Percentiles rank a stretch among this genome's conserved stretches.
phyloP scores from a whole-genome alignment of 1,140 invertebrate genomes.

The Nasonia longicornis region DNA sequence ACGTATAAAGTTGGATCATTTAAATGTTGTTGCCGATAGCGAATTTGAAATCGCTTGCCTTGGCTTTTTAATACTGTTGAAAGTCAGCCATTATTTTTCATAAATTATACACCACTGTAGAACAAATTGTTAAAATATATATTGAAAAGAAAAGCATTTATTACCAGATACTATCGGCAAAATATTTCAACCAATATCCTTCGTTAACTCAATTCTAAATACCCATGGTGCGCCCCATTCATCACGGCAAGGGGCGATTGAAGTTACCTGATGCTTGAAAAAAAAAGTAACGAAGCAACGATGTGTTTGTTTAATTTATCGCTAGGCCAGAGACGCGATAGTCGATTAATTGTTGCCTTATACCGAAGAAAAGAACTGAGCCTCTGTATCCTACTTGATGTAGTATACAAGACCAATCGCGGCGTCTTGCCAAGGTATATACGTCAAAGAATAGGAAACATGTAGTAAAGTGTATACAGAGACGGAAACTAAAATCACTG shows the following conservation, averaged over 20 bases:
- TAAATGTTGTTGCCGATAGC: slow-evolving; percentile 6
- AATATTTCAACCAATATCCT: not conserved
- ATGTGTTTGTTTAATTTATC: slow-evolving; percentile 35
- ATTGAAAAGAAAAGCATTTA: not conserved
- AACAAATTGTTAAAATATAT: not conserved
- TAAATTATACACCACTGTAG: not conserved
- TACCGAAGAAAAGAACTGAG: slow-evolving; percentile 35
- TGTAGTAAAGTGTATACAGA: not conserved
- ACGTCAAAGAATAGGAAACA: slow-evolving; percentile 2
- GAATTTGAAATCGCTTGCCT: not conserved
- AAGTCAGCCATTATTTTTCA: not conserved
- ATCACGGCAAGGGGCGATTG: slow-evolving; percentile 31
- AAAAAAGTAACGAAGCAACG: slow-evolving; percentile 21
- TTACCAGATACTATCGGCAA: not conserved
- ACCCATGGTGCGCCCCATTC: slow-evolving; percentile 30
- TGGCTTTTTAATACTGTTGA: not conserved
- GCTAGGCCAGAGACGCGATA: slow-evolving; percentile 21
- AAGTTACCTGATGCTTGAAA: slow-evolving; percentile 40
- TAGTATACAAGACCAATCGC: slow-evolving; percentile 34
- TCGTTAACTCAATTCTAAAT: slow-evolving; percentile 24
- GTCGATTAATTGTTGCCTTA: slow-evolving; percentile 43
- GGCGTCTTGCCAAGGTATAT: slow-evolving; percentile 34
- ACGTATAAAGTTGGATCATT: slow-evolving; percentile 12
- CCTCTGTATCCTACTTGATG: slow-evolving; percentile 6
- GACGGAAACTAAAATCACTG: slow-evolving; percentile 39